phyloP scores from a whole-genome alignment of 2,888 invertebrate species.

The Erebia palarica region DNA sequence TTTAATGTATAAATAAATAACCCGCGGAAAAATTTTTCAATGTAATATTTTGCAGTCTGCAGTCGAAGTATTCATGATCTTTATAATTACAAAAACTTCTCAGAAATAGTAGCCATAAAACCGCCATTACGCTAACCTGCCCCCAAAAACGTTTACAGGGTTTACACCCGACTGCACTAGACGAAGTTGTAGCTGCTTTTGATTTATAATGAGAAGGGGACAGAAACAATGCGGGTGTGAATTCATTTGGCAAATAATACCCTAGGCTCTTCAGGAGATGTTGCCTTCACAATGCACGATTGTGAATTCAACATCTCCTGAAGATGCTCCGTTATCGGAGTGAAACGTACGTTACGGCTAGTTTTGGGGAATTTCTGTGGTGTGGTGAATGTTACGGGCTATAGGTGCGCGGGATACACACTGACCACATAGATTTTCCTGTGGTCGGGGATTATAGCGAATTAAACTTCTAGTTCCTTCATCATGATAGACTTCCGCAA shows the following conservation, averaged over 20 bases:
- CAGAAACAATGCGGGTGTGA: constrained; percentile 64
- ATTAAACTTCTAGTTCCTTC: too few species aligned
- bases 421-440: too few species aligned
- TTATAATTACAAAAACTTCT: constrained; percentile 9
- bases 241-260: constrained; percentile 57
- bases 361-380: too few species aligned
- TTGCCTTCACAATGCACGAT: too few species aligned
- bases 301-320: too few species aligned
- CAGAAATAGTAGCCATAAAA: constrained; percentile 14
- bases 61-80: not conserved
- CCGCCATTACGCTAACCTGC: constrained; percentile 34
- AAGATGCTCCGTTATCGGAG: too few species aligned
- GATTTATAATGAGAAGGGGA: constrained; percentile 79
- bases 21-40: not conserved
- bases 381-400: too few species aligned
- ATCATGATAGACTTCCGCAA: too few species aligned
- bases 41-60: not conserved
- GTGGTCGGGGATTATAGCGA: too few species aligned
- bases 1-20: too few species aligned
- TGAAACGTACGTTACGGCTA: too few species aligned
- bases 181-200: constrained; percentile 77
- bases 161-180: constrained; percentile 69
- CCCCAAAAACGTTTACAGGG: constrained; percentile 46
- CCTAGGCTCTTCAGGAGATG: not conserved
- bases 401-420: too few species aligned